Evolutionary conservation across 2,888 invertebrate genomes (phyloP).

Genomic region (Serrognathus titanus): DNA sequence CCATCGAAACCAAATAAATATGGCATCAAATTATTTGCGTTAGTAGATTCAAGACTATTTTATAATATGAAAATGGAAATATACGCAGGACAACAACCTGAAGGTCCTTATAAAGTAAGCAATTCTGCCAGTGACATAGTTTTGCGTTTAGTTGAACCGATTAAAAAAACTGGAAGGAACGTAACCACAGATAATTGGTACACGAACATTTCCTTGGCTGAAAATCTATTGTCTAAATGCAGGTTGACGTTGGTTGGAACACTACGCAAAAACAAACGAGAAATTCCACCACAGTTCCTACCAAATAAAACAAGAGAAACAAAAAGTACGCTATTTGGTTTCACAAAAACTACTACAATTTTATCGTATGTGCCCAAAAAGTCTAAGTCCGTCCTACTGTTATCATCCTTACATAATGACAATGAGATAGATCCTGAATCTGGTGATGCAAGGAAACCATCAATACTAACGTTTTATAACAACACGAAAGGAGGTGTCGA

Average conservation of each 20-base stretch:
- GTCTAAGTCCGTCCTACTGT: conserved; percentile 26
- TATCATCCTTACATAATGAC: conserved; percentile 28
- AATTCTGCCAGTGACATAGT: not conserved
- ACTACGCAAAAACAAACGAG: conserved; percentile 17
- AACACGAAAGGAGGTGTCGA: conserved; percentile 15
- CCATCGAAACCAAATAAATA: no score
- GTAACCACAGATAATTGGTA: no score
- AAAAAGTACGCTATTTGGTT: not conserved
- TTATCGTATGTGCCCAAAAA: not conserved
- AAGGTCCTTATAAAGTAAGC: no score
- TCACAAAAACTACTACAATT: no score
- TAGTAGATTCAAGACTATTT: no score
- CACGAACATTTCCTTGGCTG: no score
- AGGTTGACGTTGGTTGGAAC: conserved; percentile 20
- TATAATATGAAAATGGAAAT: no score
- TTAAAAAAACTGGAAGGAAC: not conserved
- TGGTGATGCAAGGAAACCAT: conserved; percentile 25
- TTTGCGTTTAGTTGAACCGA: not conserved
- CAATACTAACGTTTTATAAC: conserved; percentile 23
- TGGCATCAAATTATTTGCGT: no score
- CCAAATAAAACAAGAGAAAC: conserved; percentile 13
- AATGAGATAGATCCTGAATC: conserved; percentile 21
- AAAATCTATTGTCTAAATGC: not conserved
- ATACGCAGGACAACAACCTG: no score
- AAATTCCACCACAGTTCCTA: conserved; percentile 20